Base-by-base conservation (phyloP, 1,140 invertebrate species). In the Cryptotermes secundus region DNA sequence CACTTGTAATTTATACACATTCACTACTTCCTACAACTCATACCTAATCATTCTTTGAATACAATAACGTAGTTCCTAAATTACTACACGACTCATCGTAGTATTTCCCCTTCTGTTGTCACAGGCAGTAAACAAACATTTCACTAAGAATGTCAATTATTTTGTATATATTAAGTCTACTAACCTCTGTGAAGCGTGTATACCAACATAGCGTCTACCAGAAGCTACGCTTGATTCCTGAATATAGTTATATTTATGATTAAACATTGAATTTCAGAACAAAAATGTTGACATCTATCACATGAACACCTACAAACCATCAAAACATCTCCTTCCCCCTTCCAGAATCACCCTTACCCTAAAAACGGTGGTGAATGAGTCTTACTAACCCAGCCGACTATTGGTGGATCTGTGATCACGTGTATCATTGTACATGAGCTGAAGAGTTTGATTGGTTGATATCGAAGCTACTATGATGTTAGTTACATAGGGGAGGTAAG, bases 361-460 rank as follows among this genome's bases (percentile, higher is more conserved):
- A 49, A 84, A 82, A 84, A 65, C 79, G 42, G 59, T 85, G 84
- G 49, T 85, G 80, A 85, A 85, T 85, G 84, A 85, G 84, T 59
- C 34, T 36, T 79, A 81, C 80, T 72, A 85, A 85, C 31, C 80
- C 59, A 59, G 49, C 16, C 31, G 16, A n/a, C 80, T 72, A 85
- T 85, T 85, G 84, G 84, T 35, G 34, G 49, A 81, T 45, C 7
- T 10, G 59, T 31, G 59, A 81, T 85, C 84, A 85, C 84, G 84
- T 85, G 84, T 34, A 24, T 81, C 14, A 38, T 35, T 49, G 34
- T 53, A 34, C n/a, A 72, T 82, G 49, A 85, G 34, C 49, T 35
- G 35, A 53, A 19, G n/a, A 36, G 14, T 42, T 22, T 79, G 80
- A 85, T 85, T 82, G 84, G 84, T 85, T 45, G 35, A 34, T 81